These are phyloP conservation scores for Cosmia pyralina DNA, from an alignment of 2,888 invertebrate genomes.

Conservation along the genomic window DNA sequence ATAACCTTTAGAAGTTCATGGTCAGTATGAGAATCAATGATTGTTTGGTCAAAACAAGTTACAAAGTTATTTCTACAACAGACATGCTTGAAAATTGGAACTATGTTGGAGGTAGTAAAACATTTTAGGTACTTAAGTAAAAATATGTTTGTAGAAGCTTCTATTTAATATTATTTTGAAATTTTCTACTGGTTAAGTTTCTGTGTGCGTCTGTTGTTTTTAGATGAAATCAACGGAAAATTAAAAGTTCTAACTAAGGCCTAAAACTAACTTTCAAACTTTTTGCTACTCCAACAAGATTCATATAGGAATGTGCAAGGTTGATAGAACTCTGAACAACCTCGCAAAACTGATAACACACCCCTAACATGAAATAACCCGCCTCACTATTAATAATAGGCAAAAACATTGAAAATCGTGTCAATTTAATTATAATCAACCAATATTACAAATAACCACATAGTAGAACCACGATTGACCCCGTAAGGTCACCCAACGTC, in stretches of 20 bases:
- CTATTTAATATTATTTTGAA: neutral
- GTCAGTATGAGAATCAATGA: conserved; percentile 4
- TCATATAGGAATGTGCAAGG: conserved; percentile 64
- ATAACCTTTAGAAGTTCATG: conserved; percentile 24
- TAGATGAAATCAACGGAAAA: conserved; percentile 8
- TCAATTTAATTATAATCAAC: conserved; percentile 5
- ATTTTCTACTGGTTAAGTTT: neutral
- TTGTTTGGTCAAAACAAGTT: conserved; percentile 15
- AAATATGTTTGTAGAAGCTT: conserved; percentile 3
- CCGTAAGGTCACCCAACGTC: conserved; percentile 34
- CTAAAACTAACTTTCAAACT: conserved; percentile 51
- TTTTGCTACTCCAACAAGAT: conserved; percentile 70
- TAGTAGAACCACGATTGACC: conserved; percentile 10
- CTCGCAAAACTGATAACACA: conserved; percentile 50
- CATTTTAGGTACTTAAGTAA: neutral
- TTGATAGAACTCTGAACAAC: conserved; percentile 40
- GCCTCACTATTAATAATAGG: conserved; percentile 11
- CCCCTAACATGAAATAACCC: conserved; percentile 50
- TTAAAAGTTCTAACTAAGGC: conserved; percentile 35
- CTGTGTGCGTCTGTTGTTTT: neutral
- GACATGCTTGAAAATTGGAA: conserved; percentile 17
- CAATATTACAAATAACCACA: conserved; percentile 12
- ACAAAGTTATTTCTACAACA: conserved; percentile 13
- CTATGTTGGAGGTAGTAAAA: neutral
- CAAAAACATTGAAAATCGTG: conserved; percentile 42